Base-by-base conservation (phyloP, 2,888 invertebrate genomes). In the Anorthoa munda region DNA sequence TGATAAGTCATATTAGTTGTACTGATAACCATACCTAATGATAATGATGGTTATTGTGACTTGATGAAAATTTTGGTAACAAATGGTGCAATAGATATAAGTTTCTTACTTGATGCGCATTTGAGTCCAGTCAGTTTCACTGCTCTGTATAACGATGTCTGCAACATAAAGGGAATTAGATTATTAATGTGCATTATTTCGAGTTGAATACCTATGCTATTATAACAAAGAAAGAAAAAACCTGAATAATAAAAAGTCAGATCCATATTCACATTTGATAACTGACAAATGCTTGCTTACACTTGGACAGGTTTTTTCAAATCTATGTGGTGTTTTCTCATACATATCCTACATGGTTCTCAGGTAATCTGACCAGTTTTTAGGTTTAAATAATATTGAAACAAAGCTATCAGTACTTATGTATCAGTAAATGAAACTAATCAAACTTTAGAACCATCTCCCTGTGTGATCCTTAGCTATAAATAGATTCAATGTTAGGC, bases 101-200 rank as follows among this genome's bases (percentile, higher is more conserved):
- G 45, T 66, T 68, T 90, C 95, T 94, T 93, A 96, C 96, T 95
- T 91, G 95, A 91, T 86, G 92, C 90, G 89, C 92, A 93, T 90
- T 95, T 95, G 82, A 95, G 89, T 73, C 92, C 93, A 87, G 91
- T 90, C 55, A 96, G 87, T 84, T 94, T 94, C 48, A 95, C 89
- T 73, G 95, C 87, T 85, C 90, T 92, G 81, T 90, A 93, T 45
- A 94, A 87, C 76, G 94, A 91, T 67, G 89, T 86, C 95, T 96
- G 93, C 46, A 94, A 94, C 2, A 67, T 61, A 58, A 79, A 61
- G 18, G 60, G 13, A 59, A 61, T 59, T 18, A 21, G 2, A 46
- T 31, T 56, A 50, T 18, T 18, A 2, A 66, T 17, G 11, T 77
- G 39, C 7, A 51, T 18, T 68, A n/a, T 23, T 48, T 17, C 26